These are phyloP conservation scores for Dastarcus helophoroides DNA, from an alignment of 2,888 invertebrate species.

Conservation along the genomic window DNA sequence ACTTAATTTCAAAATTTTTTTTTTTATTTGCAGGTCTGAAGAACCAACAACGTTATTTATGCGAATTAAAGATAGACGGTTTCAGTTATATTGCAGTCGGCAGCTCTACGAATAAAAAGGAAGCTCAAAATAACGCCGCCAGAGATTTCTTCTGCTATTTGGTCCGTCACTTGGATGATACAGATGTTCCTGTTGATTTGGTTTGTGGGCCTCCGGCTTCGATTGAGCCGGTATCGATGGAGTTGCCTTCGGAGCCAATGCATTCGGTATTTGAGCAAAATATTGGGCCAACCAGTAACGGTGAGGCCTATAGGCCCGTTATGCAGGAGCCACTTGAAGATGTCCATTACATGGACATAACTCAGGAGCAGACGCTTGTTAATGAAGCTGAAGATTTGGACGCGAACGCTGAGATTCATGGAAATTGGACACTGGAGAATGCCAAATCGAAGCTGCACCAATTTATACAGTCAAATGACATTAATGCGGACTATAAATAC, in stretches of 20 bases:
- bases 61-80: conserved; percentile 73
- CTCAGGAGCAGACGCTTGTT: conserved; percentile 60
- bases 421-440: conserved; percentile 98
- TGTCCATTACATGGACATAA: conserved; percentile 56
- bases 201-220: conserved; percentile 19
- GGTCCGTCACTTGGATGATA: conserved; percentile 52
- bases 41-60: conserved; percentile 81
- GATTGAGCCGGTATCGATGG: conserved; percentile 5
- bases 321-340: conserved; percentile 29
- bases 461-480: conserved; percentile 83
- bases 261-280: conserved; percentile 49
- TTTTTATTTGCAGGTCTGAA: conserved; percentile 55
- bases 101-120: conserved; percentile 93
- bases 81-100: conserved; percentile 82
- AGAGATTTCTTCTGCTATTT: conserved; percentile 84
- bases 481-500: conserved; percentile 82
- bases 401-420: conserved; percentile 90
- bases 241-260: conserved; percentile 20
- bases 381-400: conserved; percentile 91
- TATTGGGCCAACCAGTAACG: conserved; percentile 65
- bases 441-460: conserved; percentile 95
- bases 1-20: conserved; percentile 7
- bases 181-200: conserved; percentile 58
- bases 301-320: conserved; percentile 67
- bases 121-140: conserved; percentile 87